These are phyloP conservation scores for Myrmophylax atrothorax DNA, from an alignment of 2,113 vertebrate genomes.

Conservation along the genomic window DNA sequence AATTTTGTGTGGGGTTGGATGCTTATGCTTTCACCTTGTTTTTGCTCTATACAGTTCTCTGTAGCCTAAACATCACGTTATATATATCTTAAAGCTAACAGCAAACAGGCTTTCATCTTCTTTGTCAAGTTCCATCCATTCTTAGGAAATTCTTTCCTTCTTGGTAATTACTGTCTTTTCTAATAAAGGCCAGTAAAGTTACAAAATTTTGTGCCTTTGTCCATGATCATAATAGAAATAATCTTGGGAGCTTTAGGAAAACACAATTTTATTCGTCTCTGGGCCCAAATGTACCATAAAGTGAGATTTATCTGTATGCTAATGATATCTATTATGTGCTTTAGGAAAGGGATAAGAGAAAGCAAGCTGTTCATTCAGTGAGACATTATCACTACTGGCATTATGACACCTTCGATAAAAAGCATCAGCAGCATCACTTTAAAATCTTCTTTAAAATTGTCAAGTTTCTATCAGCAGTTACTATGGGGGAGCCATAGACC, in stretches of 20 bases:
- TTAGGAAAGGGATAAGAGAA: not conserved
- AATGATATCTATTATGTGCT: conserved; percentile 52
- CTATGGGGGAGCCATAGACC: not conserved
- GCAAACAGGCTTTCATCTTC: not conserved
- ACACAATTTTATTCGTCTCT: conserved; percentile 32
- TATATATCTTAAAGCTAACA: not conserved
- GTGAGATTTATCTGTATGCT: conserved; percentile 60
- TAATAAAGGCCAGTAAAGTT: not conserved
- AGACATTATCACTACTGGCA: conserved; percentile 43
- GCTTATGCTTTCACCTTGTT: not conserved
- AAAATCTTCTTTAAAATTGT: conserved; percentile 31
- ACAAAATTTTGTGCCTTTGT: not conserved
- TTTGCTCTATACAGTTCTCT: not conserved
- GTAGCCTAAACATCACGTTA: fast-evolving
- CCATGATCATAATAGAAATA: not conserved
- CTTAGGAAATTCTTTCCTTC: not conserved
- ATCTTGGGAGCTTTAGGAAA: conserved; percentile 30
- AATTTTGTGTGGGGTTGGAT: not conserved
- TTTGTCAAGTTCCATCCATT: not conserved
- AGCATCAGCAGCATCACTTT: not conserved
- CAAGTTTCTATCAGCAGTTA: conserved; percentile 18
- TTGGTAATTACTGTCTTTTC: not conserved
- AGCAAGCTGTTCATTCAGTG: not conserved
- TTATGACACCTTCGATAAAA: conserved; percentile 48
- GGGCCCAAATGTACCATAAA: conserved; percentile 33